phyloP scores from a whole-genome alignment of 2,888 invertebrate genomes.

The Pegoplata infirma region DNA sequence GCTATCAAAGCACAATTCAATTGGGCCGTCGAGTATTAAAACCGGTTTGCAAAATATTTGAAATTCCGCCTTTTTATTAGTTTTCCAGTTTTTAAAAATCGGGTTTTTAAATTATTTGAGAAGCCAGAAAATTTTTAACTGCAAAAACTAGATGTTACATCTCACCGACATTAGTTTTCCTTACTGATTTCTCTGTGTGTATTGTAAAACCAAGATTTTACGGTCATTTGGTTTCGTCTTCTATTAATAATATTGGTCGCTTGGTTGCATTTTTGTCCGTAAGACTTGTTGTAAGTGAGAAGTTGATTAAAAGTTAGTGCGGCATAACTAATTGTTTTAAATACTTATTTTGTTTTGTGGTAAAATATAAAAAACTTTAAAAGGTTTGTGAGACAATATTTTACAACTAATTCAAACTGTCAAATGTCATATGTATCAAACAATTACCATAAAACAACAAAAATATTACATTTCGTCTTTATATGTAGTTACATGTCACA shows the following conservation, averaged over 20 bases:
- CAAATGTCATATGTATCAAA: conserved; percentile 36
- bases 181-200: no score
- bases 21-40: no score
- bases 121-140: no score
- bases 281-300: conserved; percentile 31
- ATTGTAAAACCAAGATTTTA: no score
- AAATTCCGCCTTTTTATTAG: not conserved
- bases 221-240: conserved; percentile 53
- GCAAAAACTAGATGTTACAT: no score
- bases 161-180: no score
- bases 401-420: not conserved
- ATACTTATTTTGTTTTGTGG: not conserved
- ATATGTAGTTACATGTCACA: not conserved
- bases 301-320: conserved; percentile 57
- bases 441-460: not conserved
- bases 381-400: conserved; percentile 1
- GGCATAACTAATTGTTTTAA: conserved; percentile 63
- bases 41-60: no score
- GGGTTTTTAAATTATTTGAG: no score
- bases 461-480: not conserved
- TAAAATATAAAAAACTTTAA: not conserved
- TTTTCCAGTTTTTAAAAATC: no score
- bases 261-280: conserved; percentile 30
- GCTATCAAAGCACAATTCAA: no score
- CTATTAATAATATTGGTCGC: conserved; percentile 51